Percentiles rank a stretch among this genome's conserved stretches.
Evolutionary conservation across 2,113 vertebrate species (phyloP).

Genomic region (Promerops cafer): DNA sequence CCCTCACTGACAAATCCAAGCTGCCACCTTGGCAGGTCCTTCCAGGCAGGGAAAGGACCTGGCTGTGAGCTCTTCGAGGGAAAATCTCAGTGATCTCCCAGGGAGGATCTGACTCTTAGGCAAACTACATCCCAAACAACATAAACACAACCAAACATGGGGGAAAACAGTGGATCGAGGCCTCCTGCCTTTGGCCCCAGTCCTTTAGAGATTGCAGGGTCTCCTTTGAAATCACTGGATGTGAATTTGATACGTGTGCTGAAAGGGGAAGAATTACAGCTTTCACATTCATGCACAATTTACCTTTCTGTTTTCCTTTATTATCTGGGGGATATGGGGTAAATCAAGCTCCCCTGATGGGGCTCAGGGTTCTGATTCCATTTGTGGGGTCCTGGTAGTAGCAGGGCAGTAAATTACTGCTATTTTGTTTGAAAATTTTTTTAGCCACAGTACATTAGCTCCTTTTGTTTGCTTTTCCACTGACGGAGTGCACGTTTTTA

Average conservation of each 20-base stretch:
- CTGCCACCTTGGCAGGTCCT: neutral
- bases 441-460: conserved; percentile 80
- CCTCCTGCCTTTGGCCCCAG: neutral
- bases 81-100: neutral
- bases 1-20: neutral
- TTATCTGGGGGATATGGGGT: conserved; percentile 67
- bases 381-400: conserved; percentile 69
- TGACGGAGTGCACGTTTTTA: conserved; percentile 53
- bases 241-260: conserved; percentile 58
- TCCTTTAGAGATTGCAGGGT: conserved; percentile 55
- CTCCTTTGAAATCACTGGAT: conserved; percentile 60
- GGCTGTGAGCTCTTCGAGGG: accelerated
- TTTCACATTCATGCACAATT: conserved; percentile 72
- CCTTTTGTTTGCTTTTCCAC: conserved; percentile 79
- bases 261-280: conserved; percentile 73
- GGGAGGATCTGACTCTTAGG: neutral
- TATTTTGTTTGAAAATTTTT: conserved; percentile 78
- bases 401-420: conserved; percentile 72
- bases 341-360: conserved; percentile 64
- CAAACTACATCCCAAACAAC: neutral
- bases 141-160: neutral
- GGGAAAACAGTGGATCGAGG: neutral
- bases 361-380: conserved; percentile 56
- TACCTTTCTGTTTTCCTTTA: conserved; percentile 71
- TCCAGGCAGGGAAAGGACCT: neutral